Base-by-base conservation (phyloP, 1,140 invertebrate genomes). In the Agrypnia vestita region DNA sequence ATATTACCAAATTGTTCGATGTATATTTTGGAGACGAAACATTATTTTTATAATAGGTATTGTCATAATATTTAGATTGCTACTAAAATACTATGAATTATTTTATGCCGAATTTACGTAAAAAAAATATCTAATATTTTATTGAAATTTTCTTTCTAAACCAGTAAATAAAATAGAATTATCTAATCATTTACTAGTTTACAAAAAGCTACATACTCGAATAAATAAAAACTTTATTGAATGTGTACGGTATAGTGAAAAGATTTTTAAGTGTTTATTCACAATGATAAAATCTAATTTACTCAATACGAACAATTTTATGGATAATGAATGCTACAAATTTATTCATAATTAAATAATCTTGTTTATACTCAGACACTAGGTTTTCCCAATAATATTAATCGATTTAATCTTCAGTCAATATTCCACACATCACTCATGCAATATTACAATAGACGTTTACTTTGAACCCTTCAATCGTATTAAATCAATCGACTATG, bases 401-500 rank as follows among this genome's bases (percentile, higher is more conserved):
- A 11, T 11, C 55, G 8, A 11, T 7, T 21, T 59, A 64, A 43
- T 64, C 19, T 64, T 13, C 12, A 44, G 35, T 71, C 47, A 13
- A 25, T 25, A n/a, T 35, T 44, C 43, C 35, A 67, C 43, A 44
- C 6, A 71, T 51, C 67, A 71, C 43, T 21, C 25, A 21, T 19
- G n/a, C n/a, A n/a, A n/a, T n/a, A n/a, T n/a, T n/a, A 19, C 47
- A 49, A 35, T 12, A 6, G 67, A 49, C 46, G 35, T 21, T 51
- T 51, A 71, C 49, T 71, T 71, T 71, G 47, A 51, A 25, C 19
- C 47, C 47, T 13, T 44, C 19, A 47, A 47, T 71, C n/a, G 47
- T 51, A 51, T 8, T 9, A 17, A 71, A 47, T 71, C 46, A 71
- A 71, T 71, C 67, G 9, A 71, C 43, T 71, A 10, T 71, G 67